Evolutionary conservation across 2,888 invertebrate species (phyloP).

Genomic region (Eledone cirrhosa): DNA sequence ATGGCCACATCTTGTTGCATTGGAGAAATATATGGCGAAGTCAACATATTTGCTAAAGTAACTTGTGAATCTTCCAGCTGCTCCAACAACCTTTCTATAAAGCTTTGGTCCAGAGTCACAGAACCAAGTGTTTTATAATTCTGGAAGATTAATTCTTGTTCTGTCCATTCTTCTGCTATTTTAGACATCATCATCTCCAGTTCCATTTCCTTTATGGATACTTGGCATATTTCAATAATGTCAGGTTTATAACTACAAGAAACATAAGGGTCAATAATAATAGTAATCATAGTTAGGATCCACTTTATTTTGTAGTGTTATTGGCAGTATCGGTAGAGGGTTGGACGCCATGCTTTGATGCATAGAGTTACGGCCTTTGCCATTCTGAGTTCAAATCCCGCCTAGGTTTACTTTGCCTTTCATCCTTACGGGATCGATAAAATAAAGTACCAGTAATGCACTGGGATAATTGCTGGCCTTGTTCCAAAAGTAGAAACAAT

Average conservation of each 20-base stretch:
- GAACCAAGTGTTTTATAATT: constrained; percentile 65
- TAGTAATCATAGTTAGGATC: too few species aligned
- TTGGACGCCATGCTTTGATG: too few species aligned
- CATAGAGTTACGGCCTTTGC: too few species aligned
- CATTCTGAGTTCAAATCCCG: too few species aligned
- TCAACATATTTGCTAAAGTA: constrained; percentile 65
- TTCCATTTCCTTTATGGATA: constrained; percentile 65
- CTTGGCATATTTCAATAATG: constrained; percentile 64
- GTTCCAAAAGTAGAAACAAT: too few species aligned
- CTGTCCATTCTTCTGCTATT: constrained; percentile 68
- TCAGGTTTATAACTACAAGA: constrained; percentile 58
- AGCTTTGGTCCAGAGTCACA: constrained; percentile 64
- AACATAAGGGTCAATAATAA: too few species aligned
- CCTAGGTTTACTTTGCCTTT: too few species aligned
- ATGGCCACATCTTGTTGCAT: constrained; percentile 65
- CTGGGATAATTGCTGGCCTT: too few species aligned
- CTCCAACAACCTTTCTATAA: constrained; percentile 64
- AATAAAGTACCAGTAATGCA: too few species aligned
- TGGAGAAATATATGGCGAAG: constrained; percentile 65
- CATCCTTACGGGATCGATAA: too few species aligned
- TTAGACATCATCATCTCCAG: constrained; percentile 65
- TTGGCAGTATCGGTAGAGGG: too few species aligned
- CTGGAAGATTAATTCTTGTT: constrained; percentile 66
- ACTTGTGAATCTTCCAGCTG: constrained; percentile 67
- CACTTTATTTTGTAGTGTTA: too few species aligned